Evolutionary conservation across 2,888 invertebrate genomes (phyloP).

Genomic region (Allacma fusca): DNA sequence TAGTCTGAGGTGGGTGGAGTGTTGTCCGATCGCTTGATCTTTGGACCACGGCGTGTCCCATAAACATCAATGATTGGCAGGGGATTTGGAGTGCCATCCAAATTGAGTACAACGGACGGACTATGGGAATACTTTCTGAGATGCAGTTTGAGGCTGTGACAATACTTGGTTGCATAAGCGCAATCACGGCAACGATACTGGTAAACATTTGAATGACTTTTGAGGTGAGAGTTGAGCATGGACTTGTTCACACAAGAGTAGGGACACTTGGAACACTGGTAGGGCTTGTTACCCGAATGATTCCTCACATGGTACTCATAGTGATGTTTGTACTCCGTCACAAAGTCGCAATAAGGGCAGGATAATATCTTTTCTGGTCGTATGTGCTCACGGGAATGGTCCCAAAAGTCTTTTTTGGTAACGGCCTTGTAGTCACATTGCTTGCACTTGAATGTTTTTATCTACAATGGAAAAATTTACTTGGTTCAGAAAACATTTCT

Average conservation of each 20-base stretch:
- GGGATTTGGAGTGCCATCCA: slow-evolving; percentile 88
- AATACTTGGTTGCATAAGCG: slow-evolving; percentile 96
- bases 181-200: slow-evolving; percentile 94
- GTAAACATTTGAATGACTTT: slow-evolving; percentile 75
- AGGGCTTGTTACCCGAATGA: slow-evolving; percentile 93
- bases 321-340: slow-evolving; percentile 98
- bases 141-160: slow-evolving; percentile 95
- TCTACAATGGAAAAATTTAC: slow-evolving; percentile 40
- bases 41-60: slow-evolving; percentile 81
- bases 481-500: background rate
- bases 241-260: slow-evolving; percentile 97
- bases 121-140: slow-evolving; percentile 87
- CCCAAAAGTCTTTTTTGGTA: slow-evolving; percentile 93
- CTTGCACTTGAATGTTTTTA: slow-evolving; percentile 89
- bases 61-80: slow-evolving; percentile 88
- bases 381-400: slow-evolving; percentile 87
- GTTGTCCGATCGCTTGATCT: slow-evolving; percentile 59
- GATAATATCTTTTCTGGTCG: slow-evolving; percentile 89
- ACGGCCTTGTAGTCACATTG: slow-evolving; percentile 85
- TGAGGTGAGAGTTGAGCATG: slow-evolving; percentile 85
- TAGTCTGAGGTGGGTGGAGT: slow-evolving; percentile 26
- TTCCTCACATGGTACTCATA: slow-evolving; percentile 95
- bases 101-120: slow-evolving; percentile 87
- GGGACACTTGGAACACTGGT: slow-evolving; percentile 87
- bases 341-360: slow-evolving; percentile 94